Percentiles rank a stretch among this genome's conserved stretches.
phyloP scores from a whole-genome alignment of 2,888 invertebrate genomes.

The Pedicia rivosa region DNA sequence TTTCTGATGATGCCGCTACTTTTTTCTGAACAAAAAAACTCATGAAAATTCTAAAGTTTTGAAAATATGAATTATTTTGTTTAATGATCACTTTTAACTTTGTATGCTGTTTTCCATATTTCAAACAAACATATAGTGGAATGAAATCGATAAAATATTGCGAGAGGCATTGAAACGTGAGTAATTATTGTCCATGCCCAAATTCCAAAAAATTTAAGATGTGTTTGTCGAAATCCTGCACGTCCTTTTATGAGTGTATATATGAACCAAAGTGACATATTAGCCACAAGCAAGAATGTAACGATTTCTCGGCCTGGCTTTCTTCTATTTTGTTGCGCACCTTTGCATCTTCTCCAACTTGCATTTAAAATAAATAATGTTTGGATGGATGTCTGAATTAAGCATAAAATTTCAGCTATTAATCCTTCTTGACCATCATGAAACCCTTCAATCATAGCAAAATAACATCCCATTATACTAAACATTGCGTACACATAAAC shows the following conservation, averaged over 20 bases:
- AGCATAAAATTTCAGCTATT: conserved; percentile 54
- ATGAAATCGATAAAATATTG: conserved; percentile 81
- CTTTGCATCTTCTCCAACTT: conserved; percentile 58
- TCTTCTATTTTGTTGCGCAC: conserved; percentile 47
- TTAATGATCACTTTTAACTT: conserved; percentile 35
- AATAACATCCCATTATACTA: conserved; percentile 51
- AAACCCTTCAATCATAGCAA: conserved; percentile 26
- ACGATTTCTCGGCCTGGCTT: conserved; percentile 77
- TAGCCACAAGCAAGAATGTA: conserved; percentile 66
- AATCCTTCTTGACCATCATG: conserved; percentile 42
- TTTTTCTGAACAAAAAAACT: no score
- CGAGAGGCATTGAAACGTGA: conserved; percentile 75
- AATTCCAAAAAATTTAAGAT: conserved; percentile 64
- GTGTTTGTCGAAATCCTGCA: conserved; percentile 67
- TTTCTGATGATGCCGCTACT: no score
- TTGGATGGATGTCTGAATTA: conserved; percentile 64
- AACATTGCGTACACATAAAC: conserved; percentile 79
- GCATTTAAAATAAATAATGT: conserved; percentile 62
- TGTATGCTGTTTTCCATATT: conserved; percentile 83
- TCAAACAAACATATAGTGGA: conserved; percentile 85
- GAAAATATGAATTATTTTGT: no score
- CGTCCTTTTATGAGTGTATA: conserved; percentile 72
- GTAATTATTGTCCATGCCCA: conserved; percentile 89
- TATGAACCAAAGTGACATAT: conserved; percentile 75
- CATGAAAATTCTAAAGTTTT: no score